Base-by-base conservation (phyloP, 1,140 invertebrate species). In the Aphaenogaster ashmeadi region DNA sequence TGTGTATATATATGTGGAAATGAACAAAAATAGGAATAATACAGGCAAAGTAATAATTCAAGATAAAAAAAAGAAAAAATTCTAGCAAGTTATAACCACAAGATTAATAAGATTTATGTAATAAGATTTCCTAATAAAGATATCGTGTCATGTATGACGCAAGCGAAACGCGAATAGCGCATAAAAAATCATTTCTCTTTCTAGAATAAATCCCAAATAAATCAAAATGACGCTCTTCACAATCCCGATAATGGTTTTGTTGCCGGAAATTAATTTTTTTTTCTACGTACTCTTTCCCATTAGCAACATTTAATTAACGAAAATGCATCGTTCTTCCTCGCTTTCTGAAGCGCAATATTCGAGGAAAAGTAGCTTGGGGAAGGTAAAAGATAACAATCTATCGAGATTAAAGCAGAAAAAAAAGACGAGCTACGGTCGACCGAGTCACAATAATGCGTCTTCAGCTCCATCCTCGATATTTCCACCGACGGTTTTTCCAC, bases 401-500 rank as follows among this genome's bases (percentile, higher is more conserved):
- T 67, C 52, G 27, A 54, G 62, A 87, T 79, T 79, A 69, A 87
- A 38, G 77, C 27, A 58, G 77, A 56, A 38, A 87, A 47, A 58
- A 18, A 60, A 33, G 41, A 47, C 60, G 64, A 71, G 41, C 6
- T 18, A 50, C n/a, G 47, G 36, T 52, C 33, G 52, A 54, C 27
- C 60, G 78, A 81, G 41, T 41, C 38, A 83, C 52, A 80, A 80
- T 60, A 80, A 87, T 81, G 64, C 64, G 77, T 79, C 74, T 79
- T 86, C 60, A 58, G 74, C 33, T 79, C 27, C 78, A 87, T 86
- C 60, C 89, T 80, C 80, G 75, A 86, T 88, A 90, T 87, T 86
- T 90, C 11, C 74, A 52, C 64, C 47, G 86, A 86, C 78, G 89
- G 75, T 90, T 90, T 90, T 90, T 90, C 89, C 74, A 90, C 89